phyloP scores from a whole-genome alignment of 2,113 vertebrate genomes.

The Puma concolor region DNA sequence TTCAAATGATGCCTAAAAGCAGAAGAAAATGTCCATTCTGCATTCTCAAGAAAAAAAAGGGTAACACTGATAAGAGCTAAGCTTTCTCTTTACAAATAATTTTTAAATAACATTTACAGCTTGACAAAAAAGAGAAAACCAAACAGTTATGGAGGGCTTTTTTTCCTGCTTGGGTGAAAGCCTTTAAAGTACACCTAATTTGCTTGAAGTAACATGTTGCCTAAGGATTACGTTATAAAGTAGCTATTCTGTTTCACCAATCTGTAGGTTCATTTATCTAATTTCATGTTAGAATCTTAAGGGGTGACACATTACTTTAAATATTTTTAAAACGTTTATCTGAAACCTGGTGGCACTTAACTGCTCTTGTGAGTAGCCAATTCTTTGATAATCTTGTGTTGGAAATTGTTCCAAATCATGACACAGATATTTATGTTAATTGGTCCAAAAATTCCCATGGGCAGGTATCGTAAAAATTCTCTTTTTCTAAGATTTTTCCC shows the following conservation, averaged over 20 bases:
- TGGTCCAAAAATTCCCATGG: background rate
- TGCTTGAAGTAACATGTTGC: slow-evolving; percentile 31
- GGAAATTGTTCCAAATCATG: slow-evolving; percentile 35
- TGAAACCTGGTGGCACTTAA: background rate
- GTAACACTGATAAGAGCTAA: slow-evolving; percentile 15
- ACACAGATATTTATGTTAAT: background rate
- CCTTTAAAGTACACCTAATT: background rate
- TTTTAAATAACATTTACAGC: slow-evolving; percentile 26
- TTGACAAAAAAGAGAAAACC: background rate
- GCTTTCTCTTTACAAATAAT: slow-evolving; percentile 11
- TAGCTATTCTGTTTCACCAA: slow-evolving; percentile 23
- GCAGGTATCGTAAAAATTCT: background rate
- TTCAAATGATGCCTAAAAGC: slow-evolving; percentile 43
- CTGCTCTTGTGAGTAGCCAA: slow-evolving; percentile 38
- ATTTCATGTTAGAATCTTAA: slow-evolving; percentile 52
- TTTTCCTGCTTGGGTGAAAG: slow-evolving; percentile 15
- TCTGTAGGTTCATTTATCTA: slow-evolving; percentile 23
- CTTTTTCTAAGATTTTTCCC: background rate
- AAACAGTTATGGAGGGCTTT: background rate
- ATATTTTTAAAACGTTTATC: background rate
- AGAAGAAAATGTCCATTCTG: slow-evolving; percentile 9
- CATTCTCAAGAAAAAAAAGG: slow-evolving; percentile 14
- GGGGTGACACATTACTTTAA: background rate
- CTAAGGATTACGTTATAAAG: slow-evolving; percentile 40
- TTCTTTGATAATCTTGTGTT: background rate